Base-by-base conservation (phyloP, 2,888 invertebrate species). In the Volucella bombylans region DNA sequence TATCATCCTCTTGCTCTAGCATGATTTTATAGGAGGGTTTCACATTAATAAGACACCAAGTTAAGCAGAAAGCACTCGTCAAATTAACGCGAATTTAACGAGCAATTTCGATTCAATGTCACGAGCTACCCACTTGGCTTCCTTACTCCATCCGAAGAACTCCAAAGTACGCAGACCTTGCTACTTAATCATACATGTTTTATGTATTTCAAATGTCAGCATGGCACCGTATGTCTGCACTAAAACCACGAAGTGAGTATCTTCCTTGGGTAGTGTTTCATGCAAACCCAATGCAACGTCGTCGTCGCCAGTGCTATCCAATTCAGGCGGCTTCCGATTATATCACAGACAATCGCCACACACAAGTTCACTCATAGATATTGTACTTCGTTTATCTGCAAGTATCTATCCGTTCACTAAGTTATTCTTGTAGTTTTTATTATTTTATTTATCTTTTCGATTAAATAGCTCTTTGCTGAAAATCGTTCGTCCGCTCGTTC, bases 361-460 rank as follows among this genome's bases (percentile, higher is more conserved):
- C 86, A 86, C 82, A 86, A 82, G 73, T 79, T n/a, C 74, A 69
- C 77, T 74, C 74, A 64, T 79, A 72, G 68, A 72, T 72, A 82
- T 65, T 64, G 47, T 52, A 65, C 55, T 15, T 15, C 41, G 54
- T 65, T 69, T 61, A 61, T 64, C 50, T 78, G 47, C 62, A 31
- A 31, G 31, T 71, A 68, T 65, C 62, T 67, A 23, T 9, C 57
- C 62, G 39, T 43, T 43, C 64, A 49, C 43, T 65, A 64, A 83
- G 64, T 47, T 57, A 49, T 65, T 55, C 55, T 57, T 57, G 57
- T 72, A 47, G n/a, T n/a, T 71, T 65, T 62, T 77, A 71, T 81
- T 82, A 79, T 82, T 78, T 82, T 86, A 86, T 82, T 77, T 86
- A 82, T 79, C 79, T 77, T 82, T 79, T 78, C 86, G 82, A 81